Conservation (phyloP, 2,888 invertebrate species). For the Tenthredo livida region DNA sequence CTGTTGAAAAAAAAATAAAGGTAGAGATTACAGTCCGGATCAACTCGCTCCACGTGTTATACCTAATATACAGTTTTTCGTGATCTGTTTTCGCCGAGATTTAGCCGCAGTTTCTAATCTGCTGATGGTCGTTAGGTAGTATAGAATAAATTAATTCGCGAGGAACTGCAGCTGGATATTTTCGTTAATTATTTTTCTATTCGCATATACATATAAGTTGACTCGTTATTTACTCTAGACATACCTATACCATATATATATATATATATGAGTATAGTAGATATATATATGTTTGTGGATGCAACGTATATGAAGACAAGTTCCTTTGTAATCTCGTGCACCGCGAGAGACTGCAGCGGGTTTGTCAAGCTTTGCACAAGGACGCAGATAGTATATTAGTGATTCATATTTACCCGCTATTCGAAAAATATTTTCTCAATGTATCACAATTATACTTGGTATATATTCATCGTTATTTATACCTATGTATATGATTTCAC, state of each 20-base stretch:
- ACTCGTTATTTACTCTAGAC: neutral
- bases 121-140: neutral
- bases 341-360: neutral
- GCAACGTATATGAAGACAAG: neutral
- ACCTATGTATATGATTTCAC: no score
- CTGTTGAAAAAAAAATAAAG: neutral
- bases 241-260: neutral
- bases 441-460: neutral
- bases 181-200: neutral
- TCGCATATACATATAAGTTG: no score
- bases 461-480: neutral
- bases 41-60: neutral
- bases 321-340: constrained; percentile 26
- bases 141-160: neutral
- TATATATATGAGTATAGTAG: neutral
- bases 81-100: no score
- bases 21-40: neutral
- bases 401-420: neutral
- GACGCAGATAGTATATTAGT: neutral
- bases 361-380: constrained; percentile 28
- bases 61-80: no score
- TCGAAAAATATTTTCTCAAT: neutral
- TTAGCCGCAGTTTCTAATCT: no score
- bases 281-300: neutral
- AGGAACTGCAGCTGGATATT: neutral